Evolutionary conservation across 2,888 invertebrate species (phyloP).

Genomic region (Caenorhabditis imperialis): DNA sequence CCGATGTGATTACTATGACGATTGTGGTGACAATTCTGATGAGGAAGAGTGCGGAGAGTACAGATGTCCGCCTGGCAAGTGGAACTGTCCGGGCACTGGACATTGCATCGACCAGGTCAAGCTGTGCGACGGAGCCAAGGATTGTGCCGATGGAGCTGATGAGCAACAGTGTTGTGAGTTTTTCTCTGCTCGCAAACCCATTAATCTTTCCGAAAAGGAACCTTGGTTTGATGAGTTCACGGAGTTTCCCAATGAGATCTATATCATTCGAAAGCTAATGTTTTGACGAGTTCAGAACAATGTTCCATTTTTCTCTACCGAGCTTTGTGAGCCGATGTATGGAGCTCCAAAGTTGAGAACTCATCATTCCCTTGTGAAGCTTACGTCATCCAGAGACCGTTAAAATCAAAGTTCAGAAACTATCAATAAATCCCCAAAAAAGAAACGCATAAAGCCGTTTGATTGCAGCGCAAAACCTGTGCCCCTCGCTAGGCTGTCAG

Average conservation of each 20-base stretch:
- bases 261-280: too few species aligned
- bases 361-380: too few species aligned
- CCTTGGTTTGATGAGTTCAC: too few species aligned
- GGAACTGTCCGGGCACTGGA: conserved; percentile 79
- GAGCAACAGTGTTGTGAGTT: conserved; percentile 81
- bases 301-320: too few species aligned
- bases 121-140: conserved; percentile 96
- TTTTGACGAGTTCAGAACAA: too few species aligned
- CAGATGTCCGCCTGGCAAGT: conserved; percentile 74
- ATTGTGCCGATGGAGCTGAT: conserved; percentile 95
- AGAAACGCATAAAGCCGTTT: not conserved
- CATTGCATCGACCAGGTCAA: conserved; percentile 95
- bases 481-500: conserved; percentile 89
- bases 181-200: too few species aligned
- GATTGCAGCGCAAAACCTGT: conserved; percentile 84
- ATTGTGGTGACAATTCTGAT: conserved; percentile 90
- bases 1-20: conserved; percentile 85
- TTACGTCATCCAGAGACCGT: too few species aligned
- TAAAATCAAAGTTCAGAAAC: too few species aligned
- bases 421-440: not conserved
- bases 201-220: too few species aligned
- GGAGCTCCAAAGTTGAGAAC: too few species aligned
- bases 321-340: too few species aligned
- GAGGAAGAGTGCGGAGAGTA: conserved; percentile 79
- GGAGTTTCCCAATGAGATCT: too few species aligned